Percentiles rank a stretch among this genome's conserved stretches.
phyloP scores from a whole-genome alignment of 2,113 vertebrate genomes.

The Origma solitaria region DNA sequence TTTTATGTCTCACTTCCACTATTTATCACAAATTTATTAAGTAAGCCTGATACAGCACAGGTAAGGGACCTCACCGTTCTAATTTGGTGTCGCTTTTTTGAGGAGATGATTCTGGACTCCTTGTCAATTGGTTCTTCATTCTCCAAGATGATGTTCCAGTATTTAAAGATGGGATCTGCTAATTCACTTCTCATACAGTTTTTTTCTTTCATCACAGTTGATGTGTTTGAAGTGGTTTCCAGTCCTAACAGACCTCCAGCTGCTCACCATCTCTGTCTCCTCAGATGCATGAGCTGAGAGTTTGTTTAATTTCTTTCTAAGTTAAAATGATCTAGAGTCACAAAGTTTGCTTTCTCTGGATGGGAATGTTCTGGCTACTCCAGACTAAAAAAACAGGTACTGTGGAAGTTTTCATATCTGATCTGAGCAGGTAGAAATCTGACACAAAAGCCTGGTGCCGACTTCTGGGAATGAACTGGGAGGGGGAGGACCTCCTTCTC shows the following conservation, averaged over 20 bases:
- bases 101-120: background rate
- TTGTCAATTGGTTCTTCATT: background rate
- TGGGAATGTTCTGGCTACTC: background rate
- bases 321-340: background rate
- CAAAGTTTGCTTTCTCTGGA: background rate
- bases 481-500: background rate
- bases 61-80: background rate
- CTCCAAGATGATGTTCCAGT: background rate
- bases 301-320: background rate
- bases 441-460: background rate
- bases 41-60: background rate
- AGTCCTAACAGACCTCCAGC: background rate
- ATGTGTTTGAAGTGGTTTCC: background rate
- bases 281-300: background rate
- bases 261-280: background rate
- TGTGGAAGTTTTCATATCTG: background rate
- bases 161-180: background rate
- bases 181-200: background rate
- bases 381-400: background rate
- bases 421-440: background rate
- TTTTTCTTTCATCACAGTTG: background rate
- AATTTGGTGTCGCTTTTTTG: background rate
- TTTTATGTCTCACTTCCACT: background rate
- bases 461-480: background rate
- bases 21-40: background rate